Base-by-base conservation (phyloP, 2,888 invertebrate species). In the Latrodectus elegans region DNA sequence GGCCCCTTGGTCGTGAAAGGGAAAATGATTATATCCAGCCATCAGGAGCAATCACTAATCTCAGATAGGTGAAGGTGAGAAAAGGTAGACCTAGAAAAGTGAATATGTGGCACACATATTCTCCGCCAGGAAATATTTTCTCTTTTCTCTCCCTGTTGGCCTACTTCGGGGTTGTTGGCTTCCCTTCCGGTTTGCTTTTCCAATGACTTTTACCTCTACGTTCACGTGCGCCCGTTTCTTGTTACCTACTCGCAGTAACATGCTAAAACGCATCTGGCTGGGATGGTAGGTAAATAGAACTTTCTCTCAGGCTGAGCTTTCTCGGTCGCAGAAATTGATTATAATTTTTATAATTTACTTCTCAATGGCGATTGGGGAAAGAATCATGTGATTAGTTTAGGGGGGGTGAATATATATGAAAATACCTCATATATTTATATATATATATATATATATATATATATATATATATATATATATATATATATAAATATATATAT, bases 111-210 rank as follows among this genome's bases (percentile, higher is more conserved):
- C 79, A 85, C 15, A 80, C 76, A 80, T 86, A 75, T 71, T 60
- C 38, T 76, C 52, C 53, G 77, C 55, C 84, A 79, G 80, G 85
- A 80, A 86, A 86, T 79, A 75, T 75, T 75, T 80, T 15, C 76
- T 86, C 80, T 86, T 80, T 75, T 86, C 80, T 86, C 80, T 80
- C 75, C 75, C 81, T 81, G 81, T 51, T 81, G 86, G 55, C 77
- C 86, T 67, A 86, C 86, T 86, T 86, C 2, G 72, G 67, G 86
- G 86, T 86, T 86, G 86, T 86, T 86, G 86, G 53, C 76, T 81
- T 38, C 38, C 75, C 85, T 86, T 86, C 85, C 85, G 85, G 85
- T 86, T 75, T 60, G 1, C 38, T 38, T 38, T 38, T 38, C 38
- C 75, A 75, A 71, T 75, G 53, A 9, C 68, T 49, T 74, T 22